Base-by-base conservation (phyloP, 2,797 vertebrate genomes). In the Tamandua tetradactyla region DNA sequence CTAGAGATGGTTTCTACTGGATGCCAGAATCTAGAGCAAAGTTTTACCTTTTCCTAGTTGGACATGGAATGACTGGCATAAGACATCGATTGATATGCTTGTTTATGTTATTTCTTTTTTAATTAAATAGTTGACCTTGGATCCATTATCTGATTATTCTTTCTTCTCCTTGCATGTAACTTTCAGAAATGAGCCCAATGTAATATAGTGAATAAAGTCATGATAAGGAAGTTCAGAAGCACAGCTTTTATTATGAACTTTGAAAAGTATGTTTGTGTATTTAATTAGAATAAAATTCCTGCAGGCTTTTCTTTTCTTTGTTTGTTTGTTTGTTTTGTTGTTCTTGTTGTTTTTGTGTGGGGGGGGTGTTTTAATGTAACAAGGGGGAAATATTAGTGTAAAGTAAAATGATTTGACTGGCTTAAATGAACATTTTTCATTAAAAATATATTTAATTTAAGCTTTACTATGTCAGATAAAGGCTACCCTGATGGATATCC, bases 221-320 rank as follows among this genome's bases (percentile, higher is more conserved):
- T 75, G 35, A 74, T 76, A 71, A 95, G 87, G 83, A 82, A 79
- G 22, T 79, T 81, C 68, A 79, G 94, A 88, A 89, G 14, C 72
- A 71, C 35, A 66, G 42, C 49, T 61, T 80, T 81, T 52, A 71
- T 44, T 86, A 79, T 32, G 27, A 61, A 80, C 86, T 87, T 87
- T 57, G 30, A 82, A 87, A 82, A 82, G 25, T 2, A 0, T 44
- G 42, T 90, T 27, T 91, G 32, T 87, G 17, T 87, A 15, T 92
- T 85, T 94, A 57, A 76, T 80, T 72, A 79, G 83, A 93, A 94
- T 87, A 88, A 84, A 96, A 85, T 37, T 81, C 32, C 62, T 68
- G 4, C 44, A 89, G 75, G 57, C n/a, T n/a, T n/a, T n/a, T n/a
- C n/a, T n/a, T n/a, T n/a, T n/a, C n/a, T n/a, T n/a, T n/a, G n/a